Base-by-base conservation (phyloP, 2,113 vertebrate genomes). In the Brachirus orientalis region DNA sequence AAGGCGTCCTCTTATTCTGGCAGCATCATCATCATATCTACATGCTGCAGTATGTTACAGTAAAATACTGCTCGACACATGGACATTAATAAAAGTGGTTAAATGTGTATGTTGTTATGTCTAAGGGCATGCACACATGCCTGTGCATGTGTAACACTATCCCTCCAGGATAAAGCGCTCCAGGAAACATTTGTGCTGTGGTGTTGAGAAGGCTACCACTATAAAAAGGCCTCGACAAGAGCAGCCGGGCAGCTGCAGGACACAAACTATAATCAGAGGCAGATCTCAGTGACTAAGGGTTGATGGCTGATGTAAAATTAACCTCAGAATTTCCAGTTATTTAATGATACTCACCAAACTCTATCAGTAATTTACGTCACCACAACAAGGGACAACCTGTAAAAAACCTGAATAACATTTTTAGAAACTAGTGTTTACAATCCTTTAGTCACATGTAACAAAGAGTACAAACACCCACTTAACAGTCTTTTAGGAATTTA, bases 161-260 rank as follows among this genome's bases (percentile, higher is more conserved):
- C 87, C 88, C 72, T 54, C 19, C 45, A 55, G 86, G 85, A 91
- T 90, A 80, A 89, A 86, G 79, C 19, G 59, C 69, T 78, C 74
- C 48, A 74, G 74, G 79, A 81, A 77, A 74, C 83, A 85, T 80
- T 86, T 90, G 88, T 76, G 84, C 82, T 44, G 46, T 72, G 91
- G 90, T 90, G 73, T 88, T 90, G 85, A 92, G 90, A 94, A 91
- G 92, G 89, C 93, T 41, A 72, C 61, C 84, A 71, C 95, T 95
- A 95, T 94, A 94, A 95, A 95, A 95, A 96, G 94, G 92, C 88
- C 87, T 90, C 79, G 33, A 57, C 92, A 92, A 93, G 92, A 91
- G 69, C 7, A 28, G 90, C 92, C 91, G 52, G 71, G 71, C 85
- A 87, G 79, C 85, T 78, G 77, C 82, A 64, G 60, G 56, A 52